Conservation (phyloP, 2,888 invertebrate species). For the Beris morrisii region DNA sequence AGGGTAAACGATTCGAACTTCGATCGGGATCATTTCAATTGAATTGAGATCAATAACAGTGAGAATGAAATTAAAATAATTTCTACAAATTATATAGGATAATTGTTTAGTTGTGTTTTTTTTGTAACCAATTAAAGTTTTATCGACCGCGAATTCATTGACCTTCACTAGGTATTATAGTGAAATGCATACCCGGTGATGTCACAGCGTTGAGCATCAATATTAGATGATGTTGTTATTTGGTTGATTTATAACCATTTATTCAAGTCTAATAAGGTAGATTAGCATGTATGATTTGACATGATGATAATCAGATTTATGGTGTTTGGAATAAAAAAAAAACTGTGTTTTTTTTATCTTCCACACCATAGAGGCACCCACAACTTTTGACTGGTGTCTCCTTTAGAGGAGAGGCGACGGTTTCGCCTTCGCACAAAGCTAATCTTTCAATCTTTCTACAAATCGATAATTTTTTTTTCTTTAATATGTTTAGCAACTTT, state of each 20-base stretch:
- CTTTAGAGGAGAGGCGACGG: too few species aligned
- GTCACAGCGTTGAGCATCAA: slow-evolving; percentile 5
- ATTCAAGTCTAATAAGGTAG: too few species aligned
- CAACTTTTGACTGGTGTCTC: not conserved
- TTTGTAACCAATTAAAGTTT: too few species aligned
- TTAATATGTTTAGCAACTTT: not conserved
- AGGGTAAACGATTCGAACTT: slow-evolving; percentile 1
- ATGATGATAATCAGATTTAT: too few species aligned
- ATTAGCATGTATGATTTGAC: too few species aligned
- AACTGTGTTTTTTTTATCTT: too few species aligned
- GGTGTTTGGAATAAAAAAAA: too few species aligned
- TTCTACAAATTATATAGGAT: too few species aligned
- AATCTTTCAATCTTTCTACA: slow-evolving; percentile 11
- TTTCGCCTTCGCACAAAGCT: slow-evolving; percentile 8
- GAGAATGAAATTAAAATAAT: slow-evolving; percentile 2
- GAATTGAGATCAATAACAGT: slow-evolving; percentile 4
- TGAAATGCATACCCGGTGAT: slow-evolving; percentile 16
- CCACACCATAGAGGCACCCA: not conserved
- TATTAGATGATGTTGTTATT: too few species aligned
- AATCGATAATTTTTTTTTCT: slow-evolving; percentile 9
- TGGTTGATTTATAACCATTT: too few species aligned
- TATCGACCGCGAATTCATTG: slow-evolving; percentile 5
- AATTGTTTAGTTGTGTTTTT: not conserved
- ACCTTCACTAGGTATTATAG: slow-evolving; percentile 1
- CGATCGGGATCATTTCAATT: slow-evolving; percentile 6